A percentile compares a stretch with the other conserved stretches of the same genome.
Conservation (phyloP, 1,140 invertebrate species). For the Saccostrea echinata region DNA sequence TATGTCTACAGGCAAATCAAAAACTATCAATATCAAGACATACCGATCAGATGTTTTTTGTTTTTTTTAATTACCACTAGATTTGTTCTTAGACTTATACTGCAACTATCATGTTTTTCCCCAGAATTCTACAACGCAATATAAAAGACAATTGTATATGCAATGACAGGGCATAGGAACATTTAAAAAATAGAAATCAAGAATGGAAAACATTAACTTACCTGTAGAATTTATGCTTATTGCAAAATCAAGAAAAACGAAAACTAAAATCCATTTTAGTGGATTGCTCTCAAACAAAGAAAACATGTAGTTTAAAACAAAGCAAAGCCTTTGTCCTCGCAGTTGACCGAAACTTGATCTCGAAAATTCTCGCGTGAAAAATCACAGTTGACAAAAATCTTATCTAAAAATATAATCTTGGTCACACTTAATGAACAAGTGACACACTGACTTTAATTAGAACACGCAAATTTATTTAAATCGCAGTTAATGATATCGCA, state of each 20-base stretch:
- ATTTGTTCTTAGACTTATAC: too few species aligned
- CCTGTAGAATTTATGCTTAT: not conserved
- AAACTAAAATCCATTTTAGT: constrained; percentile 3
- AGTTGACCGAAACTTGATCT: constrained; percentile 19
- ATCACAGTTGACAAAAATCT: not conserved
- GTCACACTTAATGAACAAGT: constrained; percentile 23
- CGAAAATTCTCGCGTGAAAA: constrained; percentile 30
- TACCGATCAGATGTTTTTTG: too few species aligned
- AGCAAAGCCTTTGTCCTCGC: not conserved
- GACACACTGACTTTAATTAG: constrained; percentile 5
- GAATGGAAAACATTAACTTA: not conserved
- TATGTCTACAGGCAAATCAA: too few species aligned
- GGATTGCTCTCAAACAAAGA: not conserved
- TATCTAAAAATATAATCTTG: not conserved
- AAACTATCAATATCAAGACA: too few species aligned
- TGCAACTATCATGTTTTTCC: too few species aligned
- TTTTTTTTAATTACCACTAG: too few species aligned
- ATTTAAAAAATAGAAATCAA: too few species aligned
- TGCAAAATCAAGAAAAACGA: not conserved
- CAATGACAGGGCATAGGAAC: too few species aligned
- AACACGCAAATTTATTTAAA: not conserved
- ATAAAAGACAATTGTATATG: too few species aligned
- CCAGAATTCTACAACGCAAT: too few species aligned
- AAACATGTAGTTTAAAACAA: constrained; percentile 9
- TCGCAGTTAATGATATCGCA: not conserved